Conservation (phyloP, 2,113 vertebrate species). For the Sigmodon hispidus region DNA sequence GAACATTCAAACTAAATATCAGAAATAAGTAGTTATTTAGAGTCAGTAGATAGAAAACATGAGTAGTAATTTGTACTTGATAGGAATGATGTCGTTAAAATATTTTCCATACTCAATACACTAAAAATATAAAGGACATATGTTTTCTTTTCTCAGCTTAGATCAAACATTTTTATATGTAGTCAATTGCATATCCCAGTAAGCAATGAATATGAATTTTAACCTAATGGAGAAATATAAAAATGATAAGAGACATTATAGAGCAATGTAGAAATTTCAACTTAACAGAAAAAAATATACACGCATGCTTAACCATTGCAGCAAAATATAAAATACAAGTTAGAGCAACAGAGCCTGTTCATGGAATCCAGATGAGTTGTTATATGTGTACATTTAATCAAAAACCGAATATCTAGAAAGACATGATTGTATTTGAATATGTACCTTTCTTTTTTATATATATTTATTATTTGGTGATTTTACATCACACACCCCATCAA, state of each 20-base stretch:
- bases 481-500: too few relatives aligned
- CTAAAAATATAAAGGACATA: background rate
- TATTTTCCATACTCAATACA: background rate
- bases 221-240: background rate
- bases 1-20: background rate
- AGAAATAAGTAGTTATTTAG: background rate
- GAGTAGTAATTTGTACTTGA: background rate
- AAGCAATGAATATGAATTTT: background rate
- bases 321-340: background rate
- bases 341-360: background rate
- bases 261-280: background rate
- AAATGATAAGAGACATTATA: background rate
- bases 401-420: background rate
- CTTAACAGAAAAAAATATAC: constrained; percentile 26
- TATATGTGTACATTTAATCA: background rate
- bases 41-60: background rate
- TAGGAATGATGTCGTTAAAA: background rate
- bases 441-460: too few relatives aligned
- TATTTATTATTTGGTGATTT: too few relatives aligned
- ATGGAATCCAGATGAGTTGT: background rate
- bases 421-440: background rate
- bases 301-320: background rate
- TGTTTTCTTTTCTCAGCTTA: background rate
- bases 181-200: background rate
- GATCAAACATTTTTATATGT: background rate